Evolutionary conservation across 2,113 vertebrate genomes (phyloP).

Genomic region (Cololabis saira): DNA sequence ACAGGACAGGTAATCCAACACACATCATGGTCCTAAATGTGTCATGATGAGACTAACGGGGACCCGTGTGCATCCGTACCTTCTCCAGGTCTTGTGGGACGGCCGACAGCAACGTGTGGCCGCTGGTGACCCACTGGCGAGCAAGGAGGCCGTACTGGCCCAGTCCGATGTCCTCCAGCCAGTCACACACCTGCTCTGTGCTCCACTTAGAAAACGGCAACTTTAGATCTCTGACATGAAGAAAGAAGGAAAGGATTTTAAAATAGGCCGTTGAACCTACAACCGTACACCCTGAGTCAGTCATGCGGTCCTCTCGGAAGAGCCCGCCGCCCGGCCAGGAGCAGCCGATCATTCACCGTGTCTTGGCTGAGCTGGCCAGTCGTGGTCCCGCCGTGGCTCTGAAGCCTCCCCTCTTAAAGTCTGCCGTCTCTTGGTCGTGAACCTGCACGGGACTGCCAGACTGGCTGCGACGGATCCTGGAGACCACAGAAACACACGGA

Average conservation of each 20-base stretch:
- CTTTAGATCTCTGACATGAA: conserved; percentile 71
- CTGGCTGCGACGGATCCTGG: conserved; percentile 93
- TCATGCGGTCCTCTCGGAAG: too few relatives aligned
- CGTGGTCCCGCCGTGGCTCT: conserved; percentile 92
- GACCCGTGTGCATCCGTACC: conserved; percentile 76
- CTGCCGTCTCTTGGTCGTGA: conserved; percentile 84
- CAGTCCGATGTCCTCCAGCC: conserved; percentile 93
- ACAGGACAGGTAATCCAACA: not conserved
- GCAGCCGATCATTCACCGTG: too few relatives aligned
- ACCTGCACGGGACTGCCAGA: conserved; percentile 90
- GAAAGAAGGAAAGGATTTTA: not conserved
- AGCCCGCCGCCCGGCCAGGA: too few relatives aligned
- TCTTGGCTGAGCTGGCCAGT: conserved; percentile 84
- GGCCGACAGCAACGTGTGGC: conserved; percentile 90
- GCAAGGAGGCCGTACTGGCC: conserved; percentile 90
- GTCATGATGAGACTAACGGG: not conserved
- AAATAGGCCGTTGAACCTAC: not conserved
- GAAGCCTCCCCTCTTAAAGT: conserved; percentile 92
- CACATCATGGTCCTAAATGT: too few relatives aligned
- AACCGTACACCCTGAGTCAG: not conserved
- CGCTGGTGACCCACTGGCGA: conserved; percentile 89
- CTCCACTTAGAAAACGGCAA: conserved; percentile 92
- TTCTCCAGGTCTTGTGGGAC: conserved; percentile 93
- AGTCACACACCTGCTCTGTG: conserved; percentile 91
- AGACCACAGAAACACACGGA: not conserved